Percentiles rank a stretch among this genome's conserved stretches.
phyloP scores from a whole-genome alignment of 2,113 vertebrate species.

The Corythaixoides concolor region DNA sequence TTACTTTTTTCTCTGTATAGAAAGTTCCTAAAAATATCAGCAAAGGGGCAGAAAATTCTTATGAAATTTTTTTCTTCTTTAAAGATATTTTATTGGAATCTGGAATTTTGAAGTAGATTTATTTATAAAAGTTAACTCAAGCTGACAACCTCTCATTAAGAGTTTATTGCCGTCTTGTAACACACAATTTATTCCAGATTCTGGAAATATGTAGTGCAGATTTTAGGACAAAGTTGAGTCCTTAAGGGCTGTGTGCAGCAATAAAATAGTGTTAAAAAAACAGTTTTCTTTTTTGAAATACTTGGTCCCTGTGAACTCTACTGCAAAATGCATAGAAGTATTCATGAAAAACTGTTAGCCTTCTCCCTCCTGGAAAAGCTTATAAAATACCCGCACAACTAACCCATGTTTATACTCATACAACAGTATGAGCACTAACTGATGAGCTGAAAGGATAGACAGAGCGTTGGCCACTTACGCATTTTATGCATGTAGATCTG shows the following conservation, averaged over 20 bases:
- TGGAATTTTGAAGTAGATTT: not conserved
- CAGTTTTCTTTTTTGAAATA: not conserved
- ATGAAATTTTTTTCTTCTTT: not conserved
- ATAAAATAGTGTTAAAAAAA: not conserved
- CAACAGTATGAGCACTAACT: not conserved
- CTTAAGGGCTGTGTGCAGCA: not conserved
- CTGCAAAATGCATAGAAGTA: not conserved
- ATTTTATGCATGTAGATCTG: not conserved
- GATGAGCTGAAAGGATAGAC: not conserved
- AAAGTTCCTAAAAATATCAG: not conserved
- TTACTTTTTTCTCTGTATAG: not conserved
- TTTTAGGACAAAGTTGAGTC: not conserved
- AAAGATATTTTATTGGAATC: not conserved
- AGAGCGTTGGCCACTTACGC: fast-evolving
- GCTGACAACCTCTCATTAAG: not conserved
- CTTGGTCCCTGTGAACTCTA: not conserved
- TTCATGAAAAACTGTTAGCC: not conserved
- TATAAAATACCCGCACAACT: not conserved
- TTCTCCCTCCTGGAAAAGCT: not conserved
- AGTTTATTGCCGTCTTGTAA: not conserved
- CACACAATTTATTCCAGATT: not conserved
- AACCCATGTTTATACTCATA: not conserved
- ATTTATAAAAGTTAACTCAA: not conserved
- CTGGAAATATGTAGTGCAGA: not conserved
- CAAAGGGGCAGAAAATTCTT: not conserved